Evolutionary conservation across 1,140 invertebrate species (phyloP), one percentile per base, ranked within the genome.

Genomic region (Temnothorax curvispinosus): DNA sequence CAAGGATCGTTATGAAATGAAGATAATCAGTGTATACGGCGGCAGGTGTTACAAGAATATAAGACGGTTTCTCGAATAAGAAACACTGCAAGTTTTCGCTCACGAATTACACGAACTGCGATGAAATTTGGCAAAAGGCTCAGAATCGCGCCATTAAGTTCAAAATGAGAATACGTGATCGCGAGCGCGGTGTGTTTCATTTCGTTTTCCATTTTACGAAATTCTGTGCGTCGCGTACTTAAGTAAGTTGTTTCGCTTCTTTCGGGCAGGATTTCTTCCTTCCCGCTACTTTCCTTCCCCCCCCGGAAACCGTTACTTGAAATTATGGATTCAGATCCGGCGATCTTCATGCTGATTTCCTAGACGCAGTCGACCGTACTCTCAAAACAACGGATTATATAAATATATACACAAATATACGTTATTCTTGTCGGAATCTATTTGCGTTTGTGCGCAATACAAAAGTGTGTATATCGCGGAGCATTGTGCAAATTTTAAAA

Each of bases 1-100:
- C 85, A 77, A 89, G 72, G 85, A 81, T 91, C 86, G 72, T 91
- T 90, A 91, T 85, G 87, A 92, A 92, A 92, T 78, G 74, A 80
- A 86, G 60, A 81, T 89, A 93, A 92, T 93, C 91, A 91, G 35
- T 21, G 7, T 50, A 27, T 27, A 60, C 58, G 9, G 11, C 35
- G 44, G 21, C 32, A 21, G 15, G 21, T 47, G 35, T 27, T 54
- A 44, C 56, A 38, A 41, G 21, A 81, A 71, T 32, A 50, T 18
- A 58, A 80, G 62, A 62, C n/a, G 60, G 56, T 85, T 21, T 47
- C 47, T 21, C 4, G 15, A 21, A n/a, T n/a, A n/a, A 75, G 76
- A 11, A 41, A 75, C 21, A 62, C 11, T 56, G 54, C 44, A 13
- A 81, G 56, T 82, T 27, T 27, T 35, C 56, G 13, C 21, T 58